These are phyloP conservation scores for Coracias cyanogaster DNA, from an alignment of 2,797 vertebrate species.

Conservation along the genomic window DNA sequence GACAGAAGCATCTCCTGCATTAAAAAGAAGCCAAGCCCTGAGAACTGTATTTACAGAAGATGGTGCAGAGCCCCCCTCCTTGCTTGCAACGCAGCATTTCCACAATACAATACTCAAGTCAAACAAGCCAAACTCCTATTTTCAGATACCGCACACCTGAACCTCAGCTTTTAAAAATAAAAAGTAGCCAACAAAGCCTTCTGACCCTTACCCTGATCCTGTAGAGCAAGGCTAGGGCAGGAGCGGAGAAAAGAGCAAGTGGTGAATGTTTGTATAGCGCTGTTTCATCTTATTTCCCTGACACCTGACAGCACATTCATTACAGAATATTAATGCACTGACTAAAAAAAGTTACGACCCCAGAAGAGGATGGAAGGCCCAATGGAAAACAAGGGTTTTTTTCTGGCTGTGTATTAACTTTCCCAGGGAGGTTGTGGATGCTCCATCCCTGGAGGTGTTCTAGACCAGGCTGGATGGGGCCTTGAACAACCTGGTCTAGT, in stretches of 20 bases:
- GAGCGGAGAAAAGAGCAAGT: not conserved
- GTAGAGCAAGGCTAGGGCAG: slow-evolving; percentile 1
- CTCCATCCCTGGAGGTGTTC: too few relatives aligned
- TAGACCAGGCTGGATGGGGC: too few relatives aligned
- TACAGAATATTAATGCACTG: slow-evolving; percentile 61
- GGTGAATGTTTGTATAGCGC: slow-evolving; percentile 25
- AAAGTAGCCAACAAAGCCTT: slow-evolving; percentile 44
- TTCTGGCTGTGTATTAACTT: slow-evolving; percentile 33
- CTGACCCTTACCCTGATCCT: slow-evolving; percentile 1
- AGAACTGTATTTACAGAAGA: not conserved
- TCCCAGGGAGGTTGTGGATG: too few relatives aligned
- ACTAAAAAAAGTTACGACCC: slow-evolving; percentile 34
- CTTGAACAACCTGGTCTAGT: too few relatives aligned
- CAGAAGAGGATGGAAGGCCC: slow-evolving; percentile 56
- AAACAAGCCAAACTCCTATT: not conserved
- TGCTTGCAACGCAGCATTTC: not conserved
- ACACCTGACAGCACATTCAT: slow-evolving; percentile 64
- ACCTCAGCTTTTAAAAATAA: not conserved
- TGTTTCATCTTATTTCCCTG: slow-evolving; percentile 69
- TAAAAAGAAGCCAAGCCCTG: not conserved
- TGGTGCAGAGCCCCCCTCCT: not conserved
- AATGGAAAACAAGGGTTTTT: slow-evolving; percentile 44
- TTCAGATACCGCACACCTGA: not conserved
- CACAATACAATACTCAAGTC: not conserved
- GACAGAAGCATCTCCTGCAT: not conserved